Evolutionary conservation across 1,140 invertebrate species (phyloP), one percentile per base, ranked within the genome.

Genomic region (Drosophila sturtevanti): DNA sequence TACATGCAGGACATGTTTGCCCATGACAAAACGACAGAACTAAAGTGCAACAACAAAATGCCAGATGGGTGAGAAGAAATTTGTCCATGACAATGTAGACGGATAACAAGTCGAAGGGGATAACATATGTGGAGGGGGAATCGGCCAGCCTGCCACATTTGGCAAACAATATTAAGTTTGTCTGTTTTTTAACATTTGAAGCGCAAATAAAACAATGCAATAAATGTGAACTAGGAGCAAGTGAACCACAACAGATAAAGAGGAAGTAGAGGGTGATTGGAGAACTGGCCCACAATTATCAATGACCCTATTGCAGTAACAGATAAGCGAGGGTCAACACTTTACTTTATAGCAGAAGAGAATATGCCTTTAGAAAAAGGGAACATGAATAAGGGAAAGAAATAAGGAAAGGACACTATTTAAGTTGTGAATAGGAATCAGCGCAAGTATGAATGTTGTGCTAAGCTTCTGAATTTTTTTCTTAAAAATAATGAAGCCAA

Each of bases 101-200:
- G 16, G 16, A 21, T 48, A 21, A 48, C 16, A 48, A 4, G 9
- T 48, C 6, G 16, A 10, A 10, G 41, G 41, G 37, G 4, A 18
- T 6, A 9, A 14, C 14, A 7, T 18, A 55, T 21, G 24, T 16
- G 16, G 5, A 11, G 31, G 38, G 14, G 48, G 22, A 12, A 12
- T n/a, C 41, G n/a, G 63, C 18, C 55, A n/a, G 21, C 37, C 31
- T 69, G 65, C 61, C 72, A 62, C 72, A 77, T 64, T 75, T 78
- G 76, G 76, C 72, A 76, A 76, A 76, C 72, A 79, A 64, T 76
- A 72, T 79, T 72, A 79, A 79, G 72, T 76, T 63, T 76, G 60
- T 72, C 68, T 76, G 60, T 79, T 72, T 79, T 79, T 79, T 79
- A 74, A 52, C 72, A 75, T 67, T 76, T 76, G 64, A 72, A 79